A percentile compares a stretch with the other conserved stretches of the same genome.
Conservation (phyloP, 2,113 vertebrate genomes). For the Cinclus cinclus region DNA sequence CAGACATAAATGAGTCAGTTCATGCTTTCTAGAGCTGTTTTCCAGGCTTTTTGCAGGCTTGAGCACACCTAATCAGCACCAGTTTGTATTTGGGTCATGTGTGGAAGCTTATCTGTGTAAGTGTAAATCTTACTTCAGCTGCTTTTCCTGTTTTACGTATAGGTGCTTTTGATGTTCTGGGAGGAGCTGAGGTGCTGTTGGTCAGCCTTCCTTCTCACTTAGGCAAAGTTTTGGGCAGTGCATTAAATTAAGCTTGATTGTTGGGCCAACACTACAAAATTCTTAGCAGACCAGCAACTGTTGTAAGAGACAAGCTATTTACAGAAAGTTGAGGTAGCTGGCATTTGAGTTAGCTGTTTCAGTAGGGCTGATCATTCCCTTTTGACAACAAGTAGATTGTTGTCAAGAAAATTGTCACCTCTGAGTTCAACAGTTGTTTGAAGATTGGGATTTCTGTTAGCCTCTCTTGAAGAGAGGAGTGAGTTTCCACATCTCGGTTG, state of each 20-base stretch:
- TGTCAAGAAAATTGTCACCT: neutral
- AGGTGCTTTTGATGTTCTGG: slow-evolving; percentile 35
- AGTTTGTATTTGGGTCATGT: neutral
- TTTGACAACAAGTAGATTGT: neutral
- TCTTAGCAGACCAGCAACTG: neutral
- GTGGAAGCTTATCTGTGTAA: neutral
- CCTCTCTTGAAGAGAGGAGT: neutral
- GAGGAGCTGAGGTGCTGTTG: slow-evolving; percentile 7
- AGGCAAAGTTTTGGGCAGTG: neutral
- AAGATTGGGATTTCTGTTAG: neutral
- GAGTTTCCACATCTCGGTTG: neutral
- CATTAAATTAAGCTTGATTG: neutral
- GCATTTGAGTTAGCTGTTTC: neutral
- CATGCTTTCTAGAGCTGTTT: neutral
- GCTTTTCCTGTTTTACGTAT: neutral
- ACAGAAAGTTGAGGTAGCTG: neutral
- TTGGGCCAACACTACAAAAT: neutral
- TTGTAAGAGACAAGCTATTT: neutral
- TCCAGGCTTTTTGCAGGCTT: neutral
- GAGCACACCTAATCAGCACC: neutral
- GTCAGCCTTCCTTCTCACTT: neutral
- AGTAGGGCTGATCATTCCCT: neutral
- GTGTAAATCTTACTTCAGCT: neutral
- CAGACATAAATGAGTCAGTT: slow-evolving; percentile 5
- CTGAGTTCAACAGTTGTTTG: neutral